Evolutionary conservation across 2,888 invertebrate species (phyloP).

Genomic region (Leptopterna dolabrata): DNA sequence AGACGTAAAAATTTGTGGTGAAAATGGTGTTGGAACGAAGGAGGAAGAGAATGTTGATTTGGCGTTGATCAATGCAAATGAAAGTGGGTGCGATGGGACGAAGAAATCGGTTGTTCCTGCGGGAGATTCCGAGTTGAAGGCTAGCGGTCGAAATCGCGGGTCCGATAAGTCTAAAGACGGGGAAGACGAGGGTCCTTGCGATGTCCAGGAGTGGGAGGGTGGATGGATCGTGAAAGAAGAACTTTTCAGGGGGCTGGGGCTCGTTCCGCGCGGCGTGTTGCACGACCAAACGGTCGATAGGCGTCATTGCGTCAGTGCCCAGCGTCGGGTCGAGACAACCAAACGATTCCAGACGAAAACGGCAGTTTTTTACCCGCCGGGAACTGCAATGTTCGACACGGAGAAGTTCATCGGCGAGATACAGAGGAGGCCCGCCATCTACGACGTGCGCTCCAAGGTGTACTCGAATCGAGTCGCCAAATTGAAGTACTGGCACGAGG

Average conservation of each 20-base stretch:
- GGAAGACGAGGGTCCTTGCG: neutral
- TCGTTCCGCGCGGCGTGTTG: constrained; percentile 29
- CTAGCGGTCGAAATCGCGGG: neutral
- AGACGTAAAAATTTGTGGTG: neutral
- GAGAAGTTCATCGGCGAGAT: constrained; percentile 59
- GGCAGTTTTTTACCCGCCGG: constrained; percentile 15
- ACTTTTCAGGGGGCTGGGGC: constrained; percentile 46
- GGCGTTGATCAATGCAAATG: neutral
- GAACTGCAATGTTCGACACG: constrained; percentile 57
- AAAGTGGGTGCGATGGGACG: neutral
- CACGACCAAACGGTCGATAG: constrained; percentile 51
- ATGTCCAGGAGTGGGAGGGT: constrained; percentile 19
- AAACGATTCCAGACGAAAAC: neutral
- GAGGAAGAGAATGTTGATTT: neutral
- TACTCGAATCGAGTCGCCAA: constrained; percentile 53
- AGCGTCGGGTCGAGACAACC: neutral
- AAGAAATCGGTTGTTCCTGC: neutral
- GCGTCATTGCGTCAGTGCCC: constrained; percentile 39
- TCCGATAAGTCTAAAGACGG: neutral
- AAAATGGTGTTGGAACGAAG: neutral
- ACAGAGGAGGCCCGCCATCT: constrained; percentile 56
- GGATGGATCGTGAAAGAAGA: constrained; percentile 34
- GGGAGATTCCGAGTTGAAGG: neutral
- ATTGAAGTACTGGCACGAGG: constrained; percentile 57
- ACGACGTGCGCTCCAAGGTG: constrained; percentile 51